Evolutionary conservation across 2,797 vertebrate species (phyloP).

Genomic region (Huso huso): DNA sequence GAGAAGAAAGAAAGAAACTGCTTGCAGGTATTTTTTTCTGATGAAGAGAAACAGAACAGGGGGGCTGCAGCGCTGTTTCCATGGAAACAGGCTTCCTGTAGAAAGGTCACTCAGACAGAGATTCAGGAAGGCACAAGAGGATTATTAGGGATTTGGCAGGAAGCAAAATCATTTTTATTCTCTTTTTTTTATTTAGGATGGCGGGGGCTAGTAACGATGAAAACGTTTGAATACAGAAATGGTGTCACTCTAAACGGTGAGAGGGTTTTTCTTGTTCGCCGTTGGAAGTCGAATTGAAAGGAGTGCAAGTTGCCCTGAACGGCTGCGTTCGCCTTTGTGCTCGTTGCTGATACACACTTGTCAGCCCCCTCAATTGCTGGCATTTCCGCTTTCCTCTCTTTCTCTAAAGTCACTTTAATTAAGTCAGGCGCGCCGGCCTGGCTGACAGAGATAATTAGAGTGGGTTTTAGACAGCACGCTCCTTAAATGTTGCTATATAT

Average conservation of each 20-base stretch:
- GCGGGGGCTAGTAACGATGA: constrained; percentile 44
- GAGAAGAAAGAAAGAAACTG: not conserved
- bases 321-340: constrained; percentile 63
- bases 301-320: constrained; percentile 40
- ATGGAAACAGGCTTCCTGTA: constrained; percentile 88
- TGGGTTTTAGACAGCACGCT: constrained; percentile 75
- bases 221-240: constrained; percentile 60
- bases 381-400: constrained; percentile 42
- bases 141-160: constrained; percentile 47
- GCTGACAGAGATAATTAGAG: constrained; percentile 76
- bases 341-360: constrained; percentile 60
- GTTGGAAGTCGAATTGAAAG: constrained; percentile 69
- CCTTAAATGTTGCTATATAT: constrained; percentile 62
- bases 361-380: constrained; percentile 14
- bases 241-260: constrained; percentile 49
- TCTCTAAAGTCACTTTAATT: constrained; percentile 75
- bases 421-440: constrained; percentile 73
- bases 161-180: constrained; percentile 48
- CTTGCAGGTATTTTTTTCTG: constrained; percentile 32
- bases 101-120: constrained; percentile 91
- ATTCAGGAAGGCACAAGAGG: constrained; percentile 63
- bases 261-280: constrained; percentile 51
- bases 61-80: constrained; percentile 67
- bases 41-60: constrained; percentile 28
- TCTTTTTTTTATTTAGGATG: constrained; percentile 25